phyloP scores from a whole-genome alignment of 1,140 invertebrate species.

The Penaeus indicus region DNA sequence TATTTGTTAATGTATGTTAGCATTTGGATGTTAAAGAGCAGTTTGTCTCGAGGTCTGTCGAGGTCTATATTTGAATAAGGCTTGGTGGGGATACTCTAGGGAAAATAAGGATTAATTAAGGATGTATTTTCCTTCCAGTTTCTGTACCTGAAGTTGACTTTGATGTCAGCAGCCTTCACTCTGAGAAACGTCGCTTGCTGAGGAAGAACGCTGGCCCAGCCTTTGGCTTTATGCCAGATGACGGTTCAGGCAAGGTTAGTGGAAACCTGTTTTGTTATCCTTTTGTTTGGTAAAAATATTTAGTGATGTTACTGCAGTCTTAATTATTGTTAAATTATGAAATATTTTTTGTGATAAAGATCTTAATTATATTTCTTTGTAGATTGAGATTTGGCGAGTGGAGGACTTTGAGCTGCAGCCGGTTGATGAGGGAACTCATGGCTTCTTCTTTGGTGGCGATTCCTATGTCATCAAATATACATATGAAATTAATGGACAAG shows the following conservation, averaged over 20 bases:
- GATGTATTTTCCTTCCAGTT: slow-evolving; percentile 47
- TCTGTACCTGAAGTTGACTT: slow-evolving; percentile 67
- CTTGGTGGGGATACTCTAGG: too few species aligned
- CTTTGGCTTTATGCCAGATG: slow-evolving; percentile 81
- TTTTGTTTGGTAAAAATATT: background rate
- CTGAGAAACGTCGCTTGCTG: slow-evolving; percentile 69
- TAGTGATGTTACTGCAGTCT: slow-evolving; percentile 1
- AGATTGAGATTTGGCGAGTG: slow-evolving; percentile 68
- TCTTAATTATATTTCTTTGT: background rate
- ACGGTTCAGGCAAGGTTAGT: slow-evolving; percentile 75
- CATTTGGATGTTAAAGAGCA: too few species aligned
- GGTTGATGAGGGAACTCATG: slow-evolving; percentile 74
- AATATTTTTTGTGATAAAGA: background rate
- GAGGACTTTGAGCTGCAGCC: slow-evolving; percentile 76
- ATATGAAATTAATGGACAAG: slow-evolving; percentile 73
- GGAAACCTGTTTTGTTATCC: background rate
- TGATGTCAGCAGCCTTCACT: slow-evolving; percentile 68
- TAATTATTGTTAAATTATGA: too few species aligned
- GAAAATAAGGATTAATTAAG: too few species aligned
- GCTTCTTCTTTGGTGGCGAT: slow-evolving; percentile 82
- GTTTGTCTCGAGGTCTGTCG: too few species aligned
- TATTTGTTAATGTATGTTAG: too few species aligned
- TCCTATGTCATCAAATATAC: slow-evolving; percentile 84
- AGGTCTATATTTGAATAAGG: too few species aligned
- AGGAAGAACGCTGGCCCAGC: slow-evolving; percentile 72